A percentile compares a stretch with the other conserved stretches of the same genome.
Evolutionary conservation across 2,888 invertebrate species (phyloP).

Genomic region (Chalcosyrphus nemorum): DNA sequence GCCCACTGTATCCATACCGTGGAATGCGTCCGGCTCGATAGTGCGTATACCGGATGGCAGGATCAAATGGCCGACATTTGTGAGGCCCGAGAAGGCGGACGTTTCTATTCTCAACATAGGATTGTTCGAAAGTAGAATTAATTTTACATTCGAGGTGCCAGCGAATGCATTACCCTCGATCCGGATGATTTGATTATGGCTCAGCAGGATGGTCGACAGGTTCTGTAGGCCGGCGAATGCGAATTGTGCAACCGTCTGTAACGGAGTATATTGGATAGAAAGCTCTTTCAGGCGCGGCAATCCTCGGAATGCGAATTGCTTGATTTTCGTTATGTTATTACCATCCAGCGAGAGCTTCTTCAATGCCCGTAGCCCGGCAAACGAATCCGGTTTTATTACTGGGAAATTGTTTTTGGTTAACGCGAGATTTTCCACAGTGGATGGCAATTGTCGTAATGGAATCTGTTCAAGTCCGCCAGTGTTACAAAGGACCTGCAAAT

Average conservation of each 20-base stretch:
- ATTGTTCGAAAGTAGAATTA: constrained; percentile 92
- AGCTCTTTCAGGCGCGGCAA: constrained; percentile 89
- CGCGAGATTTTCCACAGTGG: constrained; percentile 91
- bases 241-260: constrained; percentile 90
- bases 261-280: constrained; percentile 93
- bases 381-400: constrained; percentile 91
- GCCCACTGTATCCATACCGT: constrained; percentile 91
- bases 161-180: constrained; percentile 92
- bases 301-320: constrained; percentile 93
- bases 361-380: constrained; percentile 90
- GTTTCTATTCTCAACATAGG: constrained; percentile 90
- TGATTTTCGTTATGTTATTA: constrained; percentile 92
- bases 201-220: constrained; percentile 87
- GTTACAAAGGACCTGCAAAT: constrained; percentile 92
- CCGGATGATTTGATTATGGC: constrained; percentile 87
- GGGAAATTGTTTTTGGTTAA: constrained; percentile 93
- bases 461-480: constrained; percentile 91
- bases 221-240: constrained; percentile 93
- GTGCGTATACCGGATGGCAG: constrained; percentile 90
- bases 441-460: constrained; percentile 88
- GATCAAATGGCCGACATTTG: constrained; percentile 91
- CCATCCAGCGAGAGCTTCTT: constrained; percentile 92
- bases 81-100: constrained; percentile 92
- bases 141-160: constrained; percentile 91
- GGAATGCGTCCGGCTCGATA: constrained; percentile 91